Base-by-base conservation (phyloP, 2,113 vertebrate genomes). In the Oenanthe oenanthe region DNA sequence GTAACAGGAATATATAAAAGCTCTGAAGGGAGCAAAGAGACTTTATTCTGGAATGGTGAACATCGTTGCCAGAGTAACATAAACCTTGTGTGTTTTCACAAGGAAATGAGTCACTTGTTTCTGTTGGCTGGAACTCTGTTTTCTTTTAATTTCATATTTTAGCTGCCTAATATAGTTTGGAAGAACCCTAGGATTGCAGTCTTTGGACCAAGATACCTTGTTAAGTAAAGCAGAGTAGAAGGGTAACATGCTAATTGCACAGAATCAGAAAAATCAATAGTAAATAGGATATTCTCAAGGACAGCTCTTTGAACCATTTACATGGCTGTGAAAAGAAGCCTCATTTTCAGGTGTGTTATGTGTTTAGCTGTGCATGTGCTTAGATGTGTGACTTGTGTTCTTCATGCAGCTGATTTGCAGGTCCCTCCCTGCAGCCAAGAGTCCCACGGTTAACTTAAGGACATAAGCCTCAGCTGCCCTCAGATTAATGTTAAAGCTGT, bases 21-120 rank as follows among this genome's bases (percentile, higher is more conserved):
- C 95, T 97, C 97, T 92, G 74, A 97, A 96, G 91, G 95, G 97
- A 97, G 92, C 78, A 88, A 92, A 97, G 97, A 96, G 94, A 96
- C 54, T 65, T 97, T 95, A 93, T 97, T 98, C 97, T 97, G 97
- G 97, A 98, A 97, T 97, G 82, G 95, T 92, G 95, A 96, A 91
- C 96, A 97, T 94, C 47, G 95, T 98, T 98, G 97, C 98, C 97
- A 97, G 97, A 98, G 98, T 97, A 98, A 98, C 98, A 95, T 96
- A 98, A 98, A 97, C 98, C 97, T 97, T 97, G 96, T 95, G 96
- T 98, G 98, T 98, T 98, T 98, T 98, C 97, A 95, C 96, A 98
- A 98, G 98, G 98, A 98, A 98, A 98, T 98, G 98, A 98, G 96
- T 98, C 98, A 98, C 97, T 98, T 98, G 97, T 98, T 98, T 98